Evolutionary conservation across 2,113 vertebrate species (phyloP).

Genomic region (Zingel zingel): DNA sequence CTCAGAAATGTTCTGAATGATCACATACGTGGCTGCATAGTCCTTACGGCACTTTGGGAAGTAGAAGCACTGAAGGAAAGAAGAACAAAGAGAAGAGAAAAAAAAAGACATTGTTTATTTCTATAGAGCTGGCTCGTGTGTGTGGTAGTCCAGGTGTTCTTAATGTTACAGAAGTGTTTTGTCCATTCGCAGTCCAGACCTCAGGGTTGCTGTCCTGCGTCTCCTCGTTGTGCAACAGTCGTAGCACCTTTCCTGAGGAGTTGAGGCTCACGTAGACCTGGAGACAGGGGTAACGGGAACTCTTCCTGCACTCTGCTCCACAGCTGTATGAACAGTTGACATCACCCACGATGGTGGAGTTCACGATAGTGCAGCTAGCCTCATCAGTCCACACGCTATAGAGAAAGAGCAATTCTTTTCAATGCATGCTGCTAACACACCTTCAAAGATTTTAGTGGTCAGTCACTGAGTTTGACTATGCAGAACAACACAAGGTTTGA

Average conservation of each 20-base stretch:
- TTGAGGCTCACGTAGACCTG: constrained; percentile 94
- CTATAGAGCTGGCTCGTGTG: too few species aligned
- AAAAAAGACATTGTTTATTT: neutral
- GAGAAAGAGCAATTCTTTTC: neutral
- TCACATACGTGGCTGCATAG: constrained; percentile 84
- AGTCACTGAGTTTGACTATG: neutral
- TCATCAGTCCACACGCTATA: constrained; percentile 93
- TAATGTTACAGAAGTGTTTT: neutral
- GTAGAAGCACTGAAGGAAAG: constrained; percentile 89
- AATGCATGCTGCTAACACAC: neutral
- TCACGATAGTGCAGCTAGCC: constrained; percentile 89
- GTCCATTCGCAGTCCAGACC: constrained; percentile 74
- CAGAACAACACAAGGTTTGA: neutral
- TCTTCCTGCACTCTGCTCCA: constrained; percentile 91
- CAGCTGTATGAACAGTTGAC: constrained; percentile 95
- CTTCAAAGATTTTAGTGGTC: neutral
- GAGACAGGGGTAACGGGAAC: constrained; percentile 93
- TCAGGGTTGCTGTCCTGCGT: constrained; percentile 91
- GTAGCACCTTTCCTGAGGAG: constrained; percentile 88
- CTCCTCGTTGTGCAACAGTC: constrained; percentile 93
- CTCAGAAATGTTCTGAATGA: constrained; percentile 90
- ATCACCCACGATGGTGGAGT: constrained; percentile 89
- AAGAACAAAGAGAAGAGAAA: neutral
- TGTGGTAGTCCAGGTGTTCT: neutral
- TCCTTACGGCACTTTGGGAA: constrained; percentile 93